Evolutionary conservation across 2,797 vertebrate genomes (phyloP), one percentile per base, ranked within the genome.

Genomic region (Periparus ater): DNA sequence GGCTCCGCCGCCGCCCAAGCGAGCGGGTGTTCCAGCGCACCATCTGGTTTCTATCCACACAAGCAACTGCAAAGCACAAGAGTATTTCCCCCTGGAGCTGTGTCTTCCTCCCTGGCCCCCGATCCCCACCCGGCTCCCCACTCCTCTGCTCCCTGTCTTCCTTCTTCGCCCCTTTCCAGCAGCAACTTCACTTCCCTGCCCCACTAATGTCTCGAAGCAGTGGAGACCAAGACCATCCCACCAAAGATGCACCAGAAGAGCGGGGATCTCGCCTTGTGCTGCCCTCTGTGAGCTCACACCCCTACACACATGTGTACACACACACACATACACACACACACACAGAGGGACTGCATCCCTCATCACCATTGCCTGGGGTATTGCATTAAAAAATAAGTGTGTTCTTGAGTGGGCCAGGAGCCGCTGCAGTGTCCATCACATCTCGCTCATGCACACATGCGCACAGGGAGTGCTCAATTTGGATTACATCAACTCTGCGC

Each of bases 31-130:
- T 98, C 98, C 98, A 98, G 98, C 88, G 66, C 89, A 97, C 98
- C 98, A 99, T 99, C 98, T 99, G 99, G 98, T 98, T 98, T 98
- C 98, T 97, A 98, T 99, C 98, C 98, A 97, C 97, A 97, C 94
- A 97, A 97, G 97, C 98, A 98, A 98, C 97, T 96, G 97, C 97
- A 98, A 97, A 98, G 97, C 96, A 96, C 95, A 97, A 40, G 94
- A 97, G 97, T 94, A 97, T 97, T 97, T 97, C 98, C 97, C 98
- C 97, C 81, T 79, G 96, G 96, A 97, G 96, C 94, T 30, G 62
- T 14, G 65, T 93, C 96, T 96, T 97, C 96, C 97, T 97, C 95
- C 92, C 81, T 32, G 10, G 93, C 82, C 96, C 83, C 61, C 22
- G 2, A 91, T 95, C 92, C 93, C 92, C 30, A 36, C 85, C 79